Percentiles rank a stretch among this genome's conserved stretches.
Conservation (phyloP, 2,888 invertebrate genomes). For the Apodemia mormo region DNA sequence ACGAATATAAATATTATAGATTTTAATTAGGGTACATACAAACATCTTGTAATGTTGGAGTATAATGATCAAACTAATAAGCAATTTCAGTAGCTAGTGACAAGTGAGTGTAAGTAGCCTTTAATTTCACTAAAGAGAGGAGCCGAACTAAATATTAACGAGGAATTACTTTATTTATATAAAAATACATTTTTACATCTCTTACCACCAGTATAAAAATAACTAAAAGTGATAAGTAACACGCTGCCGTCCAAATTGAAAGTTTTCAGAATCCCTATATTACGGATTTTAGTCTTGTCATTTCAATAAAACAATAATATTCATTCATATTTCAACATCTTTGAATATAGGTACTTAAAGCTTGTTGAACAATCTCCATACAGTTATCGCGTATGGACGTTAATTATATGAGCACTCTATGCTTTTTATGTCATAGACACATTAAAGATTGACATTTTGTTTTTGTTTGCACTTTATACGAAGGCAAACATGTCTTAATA, state of each 20-base stretch:
- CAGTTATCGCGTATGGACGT: background rate
- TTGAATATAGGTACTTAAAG: background rate
- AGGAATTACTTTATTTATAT: conserved; percentile 34
- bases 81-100: conserved; percentile 76
- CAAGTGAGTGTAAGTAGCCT: conserved; percentile 60
- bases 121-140: conserved; percentile 61
- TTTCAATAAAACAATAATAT: background rate
- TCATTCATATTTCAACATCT: background rate
- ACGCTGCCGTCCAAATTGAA: conserved; percentile 8
- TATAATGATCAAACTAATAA: conserved; percentile 79
- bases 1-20: conserved; percentile 70
- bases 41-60: conserved; percentile 79
- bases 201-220: conserved; percentile 27
- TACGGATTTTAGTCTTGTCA: background rate
- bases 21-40: conserved; percentile 82
- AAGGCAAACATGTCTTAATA: background rate
- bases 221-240: conserved; percentile 21
- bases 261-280: background rate
- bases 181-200: conserved; percentile 43
- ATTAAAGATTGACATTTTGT: background rate
- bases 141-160: conserved; percentile 47
- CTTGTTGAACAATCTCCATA: background rate
- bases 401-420: background rate
- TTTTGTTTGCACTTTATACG: background rate
- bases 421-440: background rate